Evolutionary conservation across 53 echinoderm and acorn worm species (phyloP).

Genomic region (Echinarachnius parma): DNA sequence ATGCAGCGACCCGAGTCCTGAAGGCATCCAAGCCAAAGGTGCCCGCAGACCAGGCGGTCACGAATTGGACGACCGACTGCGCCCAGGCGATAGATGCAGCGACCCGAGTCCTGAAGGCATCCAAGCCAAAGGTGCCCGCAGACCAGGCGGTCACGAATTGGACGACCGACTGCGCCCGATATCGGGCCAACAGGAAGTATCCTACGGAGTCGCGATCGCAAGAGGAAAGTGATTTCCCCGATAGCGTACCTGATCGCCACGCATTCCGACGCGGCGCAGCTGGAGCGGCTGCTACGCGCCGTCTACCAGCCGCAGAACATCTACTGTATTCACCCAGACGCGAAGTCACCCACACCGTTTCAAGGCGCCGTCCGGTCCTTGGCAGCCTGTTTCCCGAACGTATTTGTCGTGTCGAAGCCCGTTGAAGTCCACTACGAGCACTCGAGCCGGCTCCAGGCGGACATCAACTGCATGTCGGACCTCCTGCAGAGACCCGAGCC

Average conservation of each 20-base stretch:
- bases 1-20: neutral
- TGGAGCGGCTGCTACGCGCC: constrained; percentile 19
- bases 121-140: neutral
- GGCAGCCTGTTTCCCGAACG: constrained; percentile 29
- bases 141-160: constrained; percentile 3
- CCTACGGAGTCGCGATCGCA: constrained; percentile 25
- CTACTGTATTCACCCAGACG: constrained; percentile 37
- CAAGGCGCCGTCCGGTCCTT: neutral
- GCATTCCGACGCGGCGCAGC: constrained; percentile 24
- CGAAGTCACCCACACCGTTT: constrained; percentile 4
- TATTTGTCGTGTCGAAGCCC: constrained; percentile 22
- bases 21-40: neutral
- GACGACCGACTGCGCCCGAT: constrained; percentile 39
- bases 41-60: neutral
- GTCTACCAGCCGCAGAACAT: constrained; percentile 35
- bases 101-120: neutral
- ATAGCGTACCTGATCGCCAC: constrained; percentile 54
- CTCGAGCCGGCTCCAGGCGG: neutral
- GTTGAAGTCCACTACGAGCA: constrained; percentile 1
- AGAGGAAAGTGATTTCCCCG: constrained; percentile 54
- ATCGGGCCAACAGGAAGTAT: constrained; percentile 27
- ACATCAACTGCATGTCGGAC: constrained; percentile 43
- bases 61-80: constrained; percentile 51
- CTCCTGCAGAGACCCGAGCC: neutral
- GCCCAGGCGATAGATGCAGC: neutral